phyloP scores from a whole-genome alignment of 2,797 vertebrate genomes.

The Mormyrus proboscirostris region DNA sequence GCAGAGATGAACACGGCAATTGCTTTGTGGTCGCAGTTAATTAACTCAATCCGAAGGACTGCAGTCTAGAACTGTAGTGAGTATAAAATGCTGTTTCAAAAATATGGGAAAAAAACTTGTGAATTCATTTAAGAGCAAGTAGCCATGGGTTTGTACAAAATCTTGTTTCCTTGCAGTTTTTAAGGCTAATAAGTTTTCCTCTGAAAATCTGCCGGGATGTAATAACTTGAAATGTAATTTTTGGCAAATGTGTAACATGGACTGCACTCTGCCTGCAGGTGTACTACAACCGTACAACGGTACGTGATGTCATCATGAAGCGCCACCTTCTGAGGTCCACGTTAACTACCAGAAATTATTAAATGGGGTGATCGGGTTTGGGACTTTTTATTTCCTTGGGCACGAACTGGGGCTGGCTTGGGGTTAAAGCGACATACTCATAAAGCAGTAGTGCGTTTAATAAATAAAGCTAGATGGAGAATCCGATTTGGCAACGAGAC shows the following conservation, averaged over 20 bases:
- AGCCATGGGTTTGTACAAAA: background rate
- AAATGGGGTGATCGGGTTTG: background rate
- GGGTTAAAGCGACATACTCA: background rate
- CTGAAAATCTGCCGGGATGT: background rate
- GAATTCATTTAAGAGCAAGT: background rate
- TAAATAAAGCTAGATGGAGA: background rate
- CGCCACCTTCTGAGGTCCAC: background rate
- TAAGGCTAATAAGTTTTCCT: background rate
- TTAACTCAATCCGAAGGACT: background rate
- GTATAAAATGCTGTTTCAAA: background rate
- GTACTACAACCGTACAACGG: background rate
- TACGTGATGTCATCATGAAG: background rate
- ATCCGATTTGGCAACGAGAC: background rate
- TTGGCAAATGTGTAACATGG: background rate
- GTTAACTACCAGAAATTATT: background rate
- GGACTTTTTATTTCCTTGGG: background rate
- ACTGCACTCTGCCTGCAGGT: background rate
- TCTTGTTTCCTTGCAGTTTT: background rate
- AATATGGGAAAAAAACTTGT: background rate
- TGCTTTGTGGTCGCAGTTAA: conserved; percentile 2
- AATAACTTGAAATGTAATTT: conserved; percentile 1
- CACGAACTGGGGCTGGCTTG: background rate
- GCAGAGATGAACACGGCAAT: background rate
- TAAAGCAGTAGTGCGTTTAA: background rate
- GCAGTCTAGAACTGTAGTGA: background rate